These are phyloP conservation scores for Meloidogyne exigua DNA, from an alignment of 1,140 invertebrate genomes.

Conservation along the genomic window DNA sequence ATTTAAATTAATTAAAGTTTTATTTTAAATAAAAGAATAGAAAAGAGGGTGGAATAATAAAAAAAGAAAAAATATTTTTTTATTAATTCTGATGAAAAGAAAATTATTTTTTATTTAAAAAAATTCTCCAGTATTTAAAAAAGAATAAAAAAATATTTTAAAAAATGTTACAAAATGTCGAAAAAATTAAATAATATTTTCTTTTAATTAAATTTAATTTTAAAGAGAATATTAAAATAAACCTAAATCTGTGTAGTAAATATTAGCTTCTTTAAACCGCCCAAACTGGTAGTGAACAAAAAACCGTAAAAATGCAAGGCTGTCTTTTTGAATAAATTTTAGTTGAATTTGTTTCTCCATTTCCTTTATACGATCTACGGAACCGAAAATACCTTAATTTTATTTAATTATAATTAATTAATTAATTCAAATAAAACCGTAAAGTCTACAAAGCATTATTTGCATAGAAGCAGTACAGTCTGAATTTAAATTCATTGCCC, in stretches of 20 bases:
- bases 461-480: slow-evolving; percentile 28
- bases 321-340: slow-evolving; percentile 90
- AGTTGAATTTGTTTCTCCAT: slow-evolving; percentile 72
- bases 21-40: no score
- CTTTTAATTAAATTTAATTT: no score
- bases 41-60: no score
- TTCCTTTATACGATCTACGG: slow-evolving; percentile 21
- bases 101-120: no score
- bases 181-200: no score
- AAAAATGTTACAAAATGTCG: no score
- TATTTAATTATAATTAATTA: background rate
- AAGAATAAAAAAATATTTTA: no score
- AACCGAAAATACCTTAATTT: slow-evolving; percentile 28
- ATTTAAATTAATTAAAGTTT: slow-evolving; percentile 10
- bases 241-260: slow-evolving; percentile 39
- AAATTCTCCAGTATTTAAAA: no score
- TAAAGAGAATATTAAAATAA: no score
- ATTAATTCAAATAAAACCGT: slow-evolving; percentile 8
- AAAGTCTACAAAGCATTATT: slow-evolving; percentile 35
- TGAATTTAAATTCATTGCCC: background rate
- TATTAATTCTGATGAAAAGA: no score
- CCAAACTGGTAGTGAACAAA: slow-evolving; percentile 35
- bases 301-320: slow-evolving; percentile 68
- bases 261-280: slow-evolving; percentile 34
- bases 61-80: no score